Conservation (phyloP, 1,140 invertebrate genomes). For the Diploscapter pachys region DNA sequence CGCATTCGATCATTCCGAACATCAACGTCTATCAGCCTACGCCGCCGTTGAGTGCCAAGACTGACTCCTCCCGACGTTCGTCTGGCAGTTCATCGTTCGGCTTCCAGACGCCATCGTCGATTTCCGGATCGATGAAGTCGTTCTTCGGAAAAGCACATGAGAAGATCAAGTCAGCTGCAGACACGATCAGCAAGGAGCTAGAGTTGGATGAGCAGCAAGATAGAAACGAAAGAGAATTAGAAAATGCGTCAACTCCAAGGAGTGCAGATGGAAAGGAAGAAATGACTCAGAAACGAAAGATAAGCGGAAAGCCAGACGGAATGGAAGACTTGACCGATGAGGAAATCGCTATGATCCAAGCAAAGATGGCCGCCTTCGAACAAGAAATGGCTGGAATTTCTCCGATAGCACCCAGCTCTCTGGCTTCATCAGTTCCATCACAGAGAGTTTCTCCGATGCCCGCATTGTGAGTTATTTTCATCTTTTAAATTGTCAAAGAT, state of each 20-base stretch:
- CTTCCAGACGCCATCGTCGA: slow-evolving; percentile 11
- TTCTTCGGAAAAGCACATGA: slow-evolving; percentile 8
- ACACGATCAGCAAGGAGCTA: slow-evolving; percentile 13
- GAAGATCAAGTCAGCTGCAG: slow-evolving; percentile 15
- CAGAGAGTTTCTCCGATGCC: too few species aligned
- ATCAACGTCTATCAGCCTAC: neutral
- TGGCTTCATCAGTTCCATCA: too few species aligned
- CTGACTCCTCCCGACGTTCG: slow-evolving; percentile 5
- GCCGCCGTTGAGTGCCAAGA: neutral
- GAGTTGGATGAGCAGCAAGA: neutral
- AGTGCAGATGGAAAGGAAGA: too few species aligned
- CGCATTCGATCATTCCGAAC: neutral
- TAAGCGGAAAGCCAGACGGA: neutral
- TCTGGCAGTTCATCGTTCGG: slow-evolving; percentile 11
- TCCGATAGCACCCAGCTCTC: neutral
- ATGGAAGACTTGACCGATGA: slow-evolving; percentile 22
- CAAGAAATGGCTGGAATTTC: neutral
- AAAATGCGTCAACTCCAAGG: neutral
- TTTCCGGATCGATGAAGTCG: slow-evolving; percentile 18
- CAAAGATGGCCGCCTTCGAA: slow-evolving; percentile 14
- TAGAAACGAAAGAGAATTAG: slow-evolving; percentile 3
- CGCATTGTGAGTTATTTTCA: too few species aligned
- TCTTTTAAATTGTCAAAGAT: too few species aligned
- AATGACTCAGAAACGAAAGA: too few species aligned
- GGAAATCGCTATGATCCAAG: neutral